Conservation (phyloP, 2,113 vertebrate genomes). For the Eurypyga helias region DNA sequence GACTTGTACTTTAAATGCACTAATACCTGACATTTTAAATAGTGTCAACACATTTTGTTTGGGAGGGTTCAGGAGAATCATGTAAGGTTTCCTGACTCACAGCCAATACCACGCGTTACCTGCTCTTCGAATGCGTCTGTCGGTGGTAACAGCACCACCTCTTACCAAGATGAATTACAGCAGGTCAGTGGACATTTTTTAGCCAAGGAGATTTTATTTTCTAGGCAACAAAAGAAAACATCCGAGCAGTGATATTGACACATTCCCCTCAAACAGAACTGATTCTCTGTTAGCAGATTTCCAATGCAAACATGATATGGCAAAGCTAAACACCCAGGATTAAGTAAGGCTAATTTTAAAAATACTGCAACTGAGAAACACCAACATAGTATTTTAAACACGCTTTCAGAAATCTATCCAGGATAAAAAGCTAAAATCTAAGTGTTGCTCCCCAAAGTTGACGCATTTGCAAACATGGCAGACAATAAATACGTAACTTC, state of each 20-base stretch:
- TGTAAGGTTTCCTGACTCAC: fast-evolving
- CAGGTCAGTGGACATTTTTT: not conserved
- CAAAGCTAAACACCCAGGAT: not conserved
- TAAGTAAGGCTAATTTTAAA: not conserved
- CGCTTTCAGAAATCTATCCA: not conserved
- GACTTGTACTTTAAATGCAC: not conserved
- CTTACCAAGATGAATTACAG: not conserved
- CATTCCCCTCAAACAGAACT: not conserved
- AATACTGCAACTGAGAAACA: slow-evolving; percentile 2
- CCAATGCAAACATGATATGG: not conserved
- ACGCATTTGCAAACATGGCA: not conserved
- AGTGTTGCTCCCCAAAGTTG: slow-evolving; percentile 27
- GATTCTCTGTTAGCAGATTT: not conserved
- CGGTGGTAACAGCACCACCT: fast-evolving
- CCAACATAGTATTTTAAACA: not conserved
- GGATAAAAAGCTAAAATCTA: not conserved
- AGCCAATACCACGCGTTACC: not conserved
- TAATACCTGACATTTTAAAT: not conserved
- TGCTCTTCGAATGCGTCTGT: not conserved
- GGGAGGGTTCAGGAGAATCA: not conserved
- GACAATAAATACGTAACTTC: slow-evolving; percentile 22
- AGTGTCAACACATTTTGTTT: not conserved
- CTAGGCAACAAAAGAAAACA: slow-evolving; percentile 29
- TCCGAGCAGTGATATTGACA: slow-evolving; percentile 1
- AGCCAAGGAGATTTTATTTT: slow-evolving; percentile 61